Evolutionary conservation across 2,113 vertebrate genomes (phyloP).

Genomic region (Esox niger): DNA sequence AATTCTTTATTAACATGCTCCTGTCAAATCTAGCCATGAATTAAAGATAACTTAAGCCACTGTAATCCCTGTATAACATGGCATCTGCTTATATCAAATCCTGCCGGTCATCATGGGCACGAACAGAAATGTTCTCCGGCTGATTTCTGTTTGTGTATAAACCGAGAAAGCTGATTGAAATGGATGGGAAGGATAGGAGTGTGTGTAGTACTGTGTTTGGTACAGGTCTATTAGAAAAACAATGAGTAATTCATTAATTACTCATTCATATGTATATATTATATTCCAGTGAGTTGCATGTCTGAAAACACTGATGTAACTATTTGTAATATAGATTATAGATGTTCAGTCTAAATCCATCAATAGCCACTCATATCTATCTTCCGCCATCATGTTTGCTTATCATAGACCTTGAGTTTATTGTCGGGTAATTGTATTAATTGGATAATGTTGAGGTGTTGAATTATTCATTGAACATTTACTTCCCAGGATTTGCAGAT

Average conservation of each 20-base stretch:
- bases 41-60: constrained; percentile 30
- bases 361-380: constrained; percentile 5
- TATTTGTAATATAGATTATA: not conserved
- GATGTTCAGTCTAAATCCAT: not conserved
- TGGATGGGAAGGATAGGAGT: no score
- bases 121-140: no score
- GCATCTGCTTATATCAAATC: constrained; percentile 4
- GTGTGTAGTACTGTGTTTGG: no score
- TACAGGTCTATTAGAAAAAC: no score
- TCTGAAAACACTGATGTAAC: no score
- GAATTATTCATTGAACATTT: constrained; percentile 26
- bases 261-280: no score
- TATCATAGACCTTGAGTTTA: constrained; percentile 16
- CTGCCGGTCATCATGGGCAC: no score
- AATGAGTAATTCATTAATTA: no score
- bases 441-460: constrained; percentile 8
- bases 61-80: constrained; percentile 22
- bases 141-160: no score
- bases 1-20: constrained; percentile 28
- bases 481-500: constrained; percentile 14
- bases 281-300: no score
- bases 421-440: constrained; percentile 11
- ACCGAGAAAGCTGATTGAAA: no score
- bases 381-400: constrained; percentile 3
- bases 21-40: constrained; percentile 34